Base-by-base conservation (phyloP, 2,888 invertebrate genomes). In the Zele albiditarsus region DNA sequence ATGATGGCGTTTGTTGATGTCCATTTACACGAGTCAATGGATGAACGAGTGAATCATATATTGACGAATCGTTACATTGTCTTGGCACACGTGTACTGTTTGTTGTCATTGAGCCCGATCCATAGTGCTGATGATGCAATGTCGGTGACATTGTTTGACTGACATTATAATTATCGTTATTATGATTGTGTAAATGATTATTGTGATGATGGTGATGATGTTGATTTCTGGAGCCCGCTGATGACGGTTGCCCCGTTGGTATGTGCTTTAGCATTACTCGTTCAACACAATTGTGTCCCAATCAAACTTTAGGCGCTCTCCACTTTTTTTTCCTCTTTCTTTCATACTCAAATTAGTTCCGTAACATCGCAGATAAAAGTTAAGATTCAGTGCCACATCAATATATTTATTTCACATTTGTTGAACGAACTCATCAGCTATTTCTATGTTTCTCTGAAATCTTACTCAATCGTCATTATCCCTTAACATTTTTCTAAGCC, bases 261-360 rank as follows among this genome's bases (percentile, higher is more conserved):
- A 94, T 94, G 91, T 94, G 94, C 90, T 94, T 94, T 92, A 94
- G 92, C 94, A 94, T 94, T 90, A 87, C 88, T 87, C 83, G 82
- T 80, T 42, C 16, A 68, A 49, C 28, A 23, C 27, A 42, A 23
- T 49, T 62, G 28, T n/a, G 28, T 38, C 14, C 14, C 33, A 71
- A 67, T 58, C 27, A 20, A 33, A 38, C 69, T 62, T 49, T 57
- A 33, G 66, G 12, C 46, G 33, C n/a, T 53, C 14, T 12, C 12
- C 38, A 38, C 38, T 38, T 12, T 27, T 71, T 46, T 31, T 27
- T 42, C 57, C 20, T 68, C 27, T 74, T 72, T 68, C 23, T 58
- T 53, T 60, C 57, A 20, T 20, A 49, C 53, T 28, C 46, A 46
- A 46, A 23, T 3, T 12, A 8, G 5, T 53, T 20, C 20, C 8